Conservation (phyloP, 1,140 invertebrate genomes). For the Babylonia areolata region DNA sequence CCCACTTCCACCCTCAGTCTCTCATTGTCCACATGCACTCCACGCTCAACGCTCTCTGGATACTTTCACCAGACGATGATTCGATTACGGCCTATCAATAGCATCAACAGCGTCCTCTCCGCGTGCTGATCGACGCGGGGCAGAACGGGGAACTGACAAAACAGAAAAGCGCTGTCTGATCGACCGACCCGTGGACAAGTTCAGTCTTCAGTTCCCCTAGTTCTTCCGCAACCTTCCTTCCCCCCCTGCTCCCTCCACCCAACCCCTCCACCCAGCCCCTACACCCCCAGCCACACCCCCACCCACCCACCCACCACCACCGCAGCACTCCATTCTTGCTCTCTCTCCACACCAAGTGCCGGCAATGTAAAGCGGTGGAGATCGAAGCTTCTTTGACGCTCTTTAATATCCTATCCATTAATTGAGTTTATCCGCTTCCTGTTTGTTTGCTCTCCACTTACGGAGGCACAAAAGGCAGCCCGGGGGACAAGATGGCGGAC, state of each 20-base stretch:
- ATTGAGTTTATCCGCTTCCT: slow-evolving; percentile 16
- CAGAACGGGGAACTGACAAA: no score
- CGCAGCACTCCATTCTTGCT: not conserved
- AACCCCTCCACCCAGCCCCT: no score
- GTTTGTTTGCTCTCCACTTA: slow-evolving; percentile 25
- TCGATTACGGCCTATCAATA: not conserved
- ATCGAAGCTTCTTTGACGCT: not conserved
- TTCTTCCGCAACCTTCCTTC: no score
- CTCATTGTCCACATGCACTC: no score
- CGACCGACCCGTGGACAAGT: no score
- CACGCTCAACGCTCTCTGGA: not conserved
- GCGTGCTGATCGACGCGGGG: no score
- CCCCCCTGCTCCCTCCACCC: no score
- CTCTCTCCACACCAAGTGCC: not conserved
- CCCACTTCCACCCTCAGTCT: no score
- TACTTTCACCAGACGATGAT: no score
- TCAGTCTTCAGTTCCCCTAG: not conserved
- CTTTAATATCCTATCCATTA: slow-evolving; percentile 28
- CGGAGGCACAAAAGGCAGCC: slow-evolving; percentile 6
- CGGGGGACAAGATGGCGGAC: not conserved
- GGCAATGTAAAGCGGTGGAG: not conserved
- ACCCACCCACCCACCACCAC: not conserved
- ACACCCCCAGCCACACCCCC: no score
- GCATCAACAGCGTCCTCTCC: no score
- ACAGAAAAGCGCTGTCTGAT: no score